Percentiles rank a stretch among this genome's conserved stretches.
Evolutionary conservation across 2,888 invertebrate species (phyloP).

Genomic region (Ormyrus rosae): DNA sequence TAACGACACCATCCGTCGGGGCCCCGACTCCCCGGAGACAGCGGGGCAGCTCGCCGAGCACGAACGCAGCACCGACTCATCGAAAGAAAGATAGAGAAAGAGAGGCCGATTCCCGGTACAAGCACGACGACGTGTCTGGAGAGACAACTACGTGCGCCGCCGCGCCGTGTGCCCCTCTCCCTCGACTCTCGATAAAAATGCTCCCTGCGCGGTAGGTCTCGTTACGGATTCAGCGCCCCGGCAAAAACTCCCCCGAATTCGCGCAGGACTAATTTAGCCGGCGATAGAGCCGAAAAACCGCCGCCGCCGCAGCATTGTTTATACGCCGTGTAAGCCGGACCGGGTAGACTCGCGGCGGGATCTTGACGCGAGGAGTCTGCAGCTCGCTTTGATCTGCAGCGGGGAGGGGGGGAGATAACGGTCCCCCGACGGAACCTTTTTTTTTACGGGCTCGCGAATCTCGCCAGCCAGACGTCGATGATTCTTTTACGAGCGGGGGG

Average conservation of each 20-base stretch:
- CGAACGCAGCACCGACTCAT: constrained; percentile 4
- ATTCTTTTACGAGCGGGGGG: constrained; percentile 42
- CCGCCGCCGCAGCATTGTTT: constrained; percentile 19
- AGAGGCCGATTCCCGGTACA: constrained; percentile 70
- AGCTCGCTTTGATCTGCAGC: constrained; percentile 21
- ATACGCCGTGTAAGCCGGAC: background rate
- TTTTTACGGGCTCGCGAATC: constrained; percentile 10
- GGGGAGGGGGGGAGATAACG: constrained; percentile 14
- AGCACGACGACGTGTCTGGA: constrained; percentile 71
- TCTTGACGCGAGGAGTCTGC: constrained; percentile 29
- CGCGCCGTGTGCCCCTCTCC: too few relatives aligned
- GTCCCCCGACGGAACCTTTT: background rate
- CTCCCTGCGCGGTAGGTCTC: constrained; percentile 42
- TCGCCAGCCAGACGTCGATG: constrained; percentile 36
- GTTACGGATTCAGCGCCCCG: constrained; percentile 17
- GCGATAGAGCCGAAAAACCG: background rate
- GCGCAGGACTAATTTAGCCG: constrained; percentile 32
- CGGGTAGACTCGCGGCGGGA: background rate
- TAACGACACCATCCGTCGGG: constrained; percentile 65
- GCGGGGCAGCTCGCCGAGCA: constrained; percentile 17
- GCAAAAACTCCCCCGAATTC: background rate
- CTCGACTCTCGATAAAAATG: constrained; percentile 3
- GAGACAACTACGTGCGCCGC: constrained; percentile 68
- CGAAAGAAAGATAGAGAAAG: constrained; percentile 64
- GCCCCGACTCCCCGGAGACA: constrained; percentile 65